A percentile compares a stretch with the other conserved stretches of the same genome.
phyloP scores from a whole-genome alignment of 2,888 invertebrate species.

The Chloroclystis v-ata region DNA sequence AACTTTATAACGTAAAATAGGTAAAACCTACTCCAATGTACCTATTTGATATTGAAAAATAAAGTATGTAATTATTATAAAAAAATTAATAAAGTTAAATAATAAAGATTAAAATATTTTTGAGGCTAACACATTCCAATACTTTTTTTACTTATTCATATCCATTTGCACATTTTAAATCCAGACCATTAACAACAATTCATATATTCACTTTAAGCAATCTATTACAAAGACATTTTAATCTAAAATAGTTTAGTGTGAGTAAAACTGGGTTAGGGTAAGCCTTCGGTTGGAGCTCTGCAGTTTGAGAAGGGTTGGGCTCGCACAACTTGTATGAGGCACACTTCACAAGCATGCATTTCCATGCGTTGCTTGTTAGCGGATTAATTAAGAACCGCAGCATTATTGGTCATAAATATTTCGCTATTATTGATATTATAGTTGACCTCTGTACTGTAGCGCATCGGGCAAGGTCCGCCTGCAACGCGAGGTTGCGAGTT shows the following conservation, averaged over 20 bases:
- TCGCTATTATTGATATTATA: background rate
- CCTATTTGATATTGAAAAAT: too few species aligned
- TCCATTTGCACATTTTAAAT: too few species aligned
- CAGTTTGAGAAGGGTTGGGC: slow-evolving; percentile 51
- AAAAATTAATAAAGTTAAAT: too few species aligned
- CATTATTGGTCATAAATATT: background rate
- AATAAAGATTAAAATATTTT: too few species aligned
- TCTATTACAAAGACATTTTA: slow-evolving; percentile 36
- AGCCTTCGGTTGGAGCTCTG: slow-evolving; percentile 38
- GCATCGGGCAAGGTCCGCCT: too few species aligned
- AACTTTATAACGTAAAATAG: too few species aligned
- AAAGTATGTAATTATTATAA: too few species aligned
- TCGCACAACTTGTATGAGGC: slow-evolving; percentile 48
- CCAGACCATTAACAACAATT: background rate
- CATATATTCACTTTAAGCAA: slow-evolving; percentile 10
- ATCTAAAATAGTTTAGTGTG: slow-evolving; percentile 38
- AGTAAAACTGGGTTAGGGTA: slow-evolving; percentile 43
- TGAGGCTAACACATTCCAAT: too few species aligned
- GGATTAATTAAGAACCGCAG: slow-evolving; percentile 5
- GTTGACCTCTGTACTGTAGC: too few species aligned
- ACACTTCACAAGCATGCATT: slow-evolving; percentile 37
- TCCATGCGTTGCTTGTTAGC: slow-evolving; percentile 26
- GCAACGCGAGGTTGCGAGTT: too few species aligned
- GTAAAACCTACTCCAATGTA: too few species aligned
- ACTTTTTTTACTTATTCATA: too few species aligned